Evolutionary conservation across 2,888 invertebrate species (phyloP).

Genomic region (Harpalus rubripes): DNA sequence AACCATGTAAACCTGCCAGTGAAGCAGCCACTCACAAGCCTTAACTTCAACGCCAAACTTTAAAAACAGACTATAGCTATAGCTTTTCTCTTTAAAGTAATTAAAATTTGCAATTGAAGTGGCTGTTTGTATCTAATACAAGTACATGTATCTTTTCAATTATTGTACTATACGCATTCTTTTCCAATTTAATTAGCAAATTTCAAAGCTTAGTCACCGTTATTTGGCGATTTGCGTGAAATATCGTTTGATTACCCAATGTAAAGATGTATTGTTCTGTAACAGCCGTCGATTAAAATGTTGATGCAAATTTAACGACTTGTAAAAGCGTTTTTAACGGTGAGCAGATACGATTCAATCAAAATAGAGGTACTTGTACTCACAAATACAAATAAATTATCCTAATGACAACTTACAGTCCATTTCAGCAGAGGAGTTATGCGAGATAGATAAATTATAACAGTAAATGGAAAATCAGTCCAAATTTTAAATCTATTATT

Average conservation of each 20-base stretch:
- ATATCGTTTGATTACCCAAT: background rate
- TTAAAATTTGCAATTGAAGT: background rate
- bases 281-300: conserved; percentile 43
- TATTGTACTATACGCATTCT: background rate
- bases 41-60: no score
- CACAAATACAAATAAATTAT: conserved; percentile 27
- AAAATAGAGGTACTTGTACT: conserved; percentile 9
- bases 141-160: background rate
- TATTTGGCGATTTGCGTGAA: background rate
- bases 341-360: conserved; percentile 11
- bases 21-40: no score
- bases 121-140: background rate
- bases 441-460: background rate
- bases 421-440: conserved; percentile 10
- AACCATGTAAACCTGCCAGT: no score
- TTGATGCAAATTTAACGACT: conserved; percentile 26
- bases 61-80: no score
- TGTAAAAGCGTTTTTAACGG: conserved; percentile 37
- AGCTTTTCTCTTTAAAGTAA: background rate
- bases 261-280: conserved; percentile 36
- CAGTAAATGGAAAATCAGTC: conserved; percentile 22
- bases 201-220: background rate
- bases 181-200: conserved; percentile 9
- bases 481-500: conserved; percentile 27
- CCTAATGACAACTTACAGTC: conserved; percentile 41